phyloP scores from a whole-genome alignment of 1,140 invertebrate genomes.

The Acromyrmex heyeri region DNA sequence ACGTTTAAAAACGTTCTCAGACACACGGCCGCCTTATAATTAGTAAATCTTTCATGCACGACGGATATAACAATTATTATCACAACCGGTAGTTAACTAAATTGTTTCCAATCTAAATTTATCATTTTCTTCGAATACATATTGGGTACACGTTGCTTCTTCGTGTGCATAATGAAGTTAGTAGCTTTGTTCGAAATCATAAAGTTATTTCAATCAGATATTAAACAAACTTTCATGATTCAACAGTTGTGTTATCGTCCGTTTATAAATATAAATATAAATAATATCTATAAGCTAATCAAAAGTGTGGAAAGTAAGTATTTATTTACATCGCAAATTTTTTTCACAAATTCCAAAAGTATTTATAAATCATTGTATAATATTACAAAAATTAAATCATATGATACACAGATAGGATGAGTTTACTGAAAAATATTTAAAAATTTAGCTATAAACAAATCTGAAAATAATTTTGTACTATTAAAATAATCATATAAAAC shows the following conservation, averaged over 20 bases:
- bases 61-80: constrained; percentile 32
- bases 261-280: constrained; percentile 29
- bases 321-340: neutral
- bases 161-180: constrained; percentile 32
- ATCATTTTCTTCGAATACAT: constrained; percentile 11
- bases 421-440: too few species aligned
- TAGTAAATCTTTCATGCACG: constrained; percentile 18
- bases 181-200: constrained; percentile 9
- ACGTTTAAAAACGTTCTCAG: constrained; percentile 29
- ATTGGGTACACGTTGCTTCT: constrained; percentile 6
- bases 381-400: neutral
- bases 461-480: too few species aligned
- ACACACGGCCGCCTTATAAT: constrained; percentile 20
- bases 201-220: constrained; percentile 35
- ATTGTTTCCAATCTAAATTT: constrained; percentile 33
- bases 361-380: neutral
- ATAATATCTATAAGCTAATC: neutral
- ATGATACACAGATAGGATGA: neutral
- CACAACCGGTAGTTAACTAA: constrained; percentile 22
- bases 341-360: neutral
- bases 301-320: neutral
- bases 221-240: constrained; percentile 25
- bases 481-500: too few species aligned
- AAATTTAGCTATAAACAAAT: too few species aligned
- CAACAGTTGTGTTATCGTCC: neutral